Evolutionary conservation across 2,797 vertebrate species (phyloP).

Genomic region (Ptychobarbus kaznakovi): DNA sequence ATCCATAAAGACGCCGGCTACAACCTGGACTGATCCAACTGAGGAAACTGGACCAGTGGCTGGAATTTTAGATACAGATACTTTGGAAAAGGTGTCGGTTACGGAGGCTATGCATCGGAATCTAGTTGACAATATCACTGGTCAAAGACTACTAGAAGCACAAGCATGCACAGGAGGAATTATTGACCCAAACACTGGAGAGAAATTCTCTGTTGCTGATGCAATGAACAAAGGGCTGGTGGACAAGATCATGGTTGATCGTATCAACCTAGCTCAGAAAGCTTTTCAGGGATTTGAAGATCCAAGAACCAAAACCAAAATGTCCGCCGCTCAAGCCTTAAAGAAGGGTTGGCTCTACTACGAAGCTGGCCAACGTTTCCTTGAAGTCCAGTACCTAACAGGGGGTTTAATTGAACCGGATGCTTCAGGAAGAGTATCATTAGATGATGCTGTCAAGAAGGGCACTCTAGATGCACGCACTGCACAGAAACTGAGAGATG

Average conservation of each 20-base stretch:
- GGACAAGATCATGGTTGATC: constrained; percentile 97
- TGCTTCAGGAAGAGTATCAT: constrained; percentile 79
- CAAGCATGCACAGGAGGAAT: constrained; percentile 98
- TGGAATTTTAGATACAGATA: constrained; percentile 95
- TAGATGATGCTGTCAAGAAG: constrained; percentile 92
- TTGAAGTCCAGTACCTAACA: constrained; percentile 97
- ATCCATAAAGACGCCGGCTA: constrained; percentile 77
- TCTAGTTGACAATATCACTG: constrained; percentile 96
- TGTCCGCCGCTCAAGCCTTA: constrained; percentile 96
- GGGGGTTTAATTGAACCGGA: constrained; percentile 96
- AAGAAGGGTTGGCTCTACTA: constrained; percentile 99
- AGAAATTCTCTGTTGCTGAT: constrained; percentile 86
- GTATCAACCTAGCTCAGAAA: constrained; percentile 96
- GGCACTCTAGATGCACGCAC: constrained; percentile 92
- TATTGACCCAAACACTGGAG: constrained; percentile 89
- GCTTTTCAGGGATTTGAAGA: constrained; percentile 96
- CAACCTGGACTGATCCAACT: constrained; percentile 89
- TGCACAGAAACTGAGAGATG: constrained; percentile 93
- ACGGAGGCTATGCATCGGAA: constrained; percentile 96
- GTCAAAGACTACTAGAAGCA: constrained; percentile 93
- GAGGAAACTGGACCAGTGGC: constrained; percentile 95
- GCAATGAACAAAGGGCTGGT: constrained; percentile 91
- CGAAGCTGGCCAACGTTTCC: constrained; percentile 94
- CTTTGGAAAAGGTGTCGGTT: constrained; percentile 94
- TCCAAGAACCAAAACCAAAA: constrained; percentile 95